Evolutionary conservation across 2,888 invertebrate genomes (phyloP).

Genomic region (Eupeodes latifasciatus): DNA sequence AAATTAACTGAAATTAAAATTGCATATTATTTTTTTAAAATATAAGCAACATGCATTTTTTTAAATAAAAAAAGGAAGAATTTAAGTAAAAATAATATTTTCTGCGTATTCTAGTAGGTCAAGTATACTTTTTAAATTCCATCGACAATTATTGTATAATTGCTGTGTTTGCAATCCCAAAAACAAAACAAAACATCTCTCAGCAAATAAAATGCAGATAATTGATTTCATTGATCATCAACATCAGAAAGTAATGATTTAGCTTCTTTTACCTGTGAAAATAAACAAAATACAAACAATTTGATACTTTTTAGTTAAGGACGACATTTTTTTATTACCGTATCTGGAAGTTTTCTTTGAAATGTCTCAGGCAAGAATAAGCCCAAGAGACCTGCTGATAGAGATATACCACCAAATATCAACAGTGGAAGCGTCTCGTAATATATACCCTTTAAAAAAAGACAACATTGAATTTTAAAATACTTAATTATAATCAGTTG

Average conservation of each 20-base stretch:
- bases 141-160: too few relatives aligned
- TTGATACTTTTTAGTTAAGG: not conserved
- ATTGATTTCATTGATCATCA: not conserved
- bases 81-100: too few relatives aligned
- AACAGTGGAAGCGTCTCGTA: constrained; percentile 85
- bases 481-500: too few relatives aligned
- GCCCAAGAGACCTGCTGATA: constrained; percentile 85
- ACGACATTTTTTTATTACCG: constrained; percentile 80
- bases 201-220: not conserved
- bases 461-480: not conserved
- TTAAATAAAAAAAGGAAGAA: too few relatives aligned
- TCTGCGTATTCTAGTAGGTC: too few relatives aligned
- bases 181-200: too few relatives aligned
- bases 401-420: constrained; percentile 85
- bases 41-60: too few relatives aligned
- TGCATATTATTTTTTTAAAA: too few relatives aligned
- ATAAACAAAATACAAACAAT: constrained; percentile 18
- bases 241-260: constrained; percentile 48
- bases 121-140: too few relatives aligned
- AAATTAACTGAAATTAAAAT: too few relatives aligned
- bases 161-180: too few relatives aligned
- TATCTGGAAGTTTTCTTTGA: constrained; percentile 87
- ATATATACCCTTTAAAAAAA: constrained; percentile 84
- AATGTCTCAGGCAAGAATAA: constrained; percentile 88
- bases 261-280: constrained; percentile 76